Base-by-base conservation (phyloP, 2,797 vertebrate species). In the Adelosebastes latens region DNA sequence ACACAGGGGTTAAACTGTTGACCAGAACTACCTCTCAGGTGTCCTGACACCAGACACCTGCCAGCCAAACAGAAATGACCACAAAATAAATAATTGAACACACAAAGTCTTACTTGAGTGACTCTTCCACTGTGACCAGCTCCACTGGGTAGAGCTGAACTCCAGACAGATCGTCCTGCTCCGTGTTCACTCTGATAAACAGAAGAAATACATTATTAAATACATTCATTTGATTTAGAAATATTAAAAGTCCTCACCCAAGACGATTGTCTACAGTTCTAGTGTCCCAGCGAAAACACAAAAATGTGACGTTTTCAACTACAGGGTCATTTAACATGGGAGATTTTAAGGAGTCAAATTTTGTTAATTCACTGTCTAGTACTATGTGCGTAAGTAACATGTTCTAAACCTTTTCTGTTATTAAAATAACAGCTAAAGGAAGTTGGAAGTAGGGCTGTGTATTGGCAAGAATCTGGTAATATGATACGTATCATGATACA, bases 101-200 rank as follows among this genome's bases (percentile, higher is more conserved):
- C 52, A 73, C 18, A 75, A 6, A 87, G 13, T 68, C 79, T 93
- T 94, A 97, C 96, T 97, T 97, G 52, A 96, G 88, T 2, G 96
- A 92, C 20, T 94, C 91, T 4, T 95, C 95, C 87, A 94, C 88
- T 11, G 93, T 91, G 80, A 96, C 94, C 92, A 95, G 87, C 80
- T 96, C 96, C 82, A 94, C 86, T 2, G 95, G 94, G 87, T 96
- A 97, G 24, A 97, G 94, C 84, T 94, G 96, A 59, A 96, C 94
- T 77, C 88, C 93, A 75, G 93, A 90, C 91, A 94, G 71, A 14
- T 96, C 94, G 7, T 94, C 89, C 64, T 95, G 92, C 87, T 93
- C 95, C 32, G 92, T 46, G 24, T 78, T 96, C 82, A 95, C 93
- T 84, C 97, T 97, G 89, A 87, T 4, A 46, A 29, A 80, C 24